A percentile compares a stretch with the other conserved stretches of the same genome.
Conservation (phyloP, 37 sponge, comb jelly and placozoan species). For the Ephydatia muelleri region DNA sequence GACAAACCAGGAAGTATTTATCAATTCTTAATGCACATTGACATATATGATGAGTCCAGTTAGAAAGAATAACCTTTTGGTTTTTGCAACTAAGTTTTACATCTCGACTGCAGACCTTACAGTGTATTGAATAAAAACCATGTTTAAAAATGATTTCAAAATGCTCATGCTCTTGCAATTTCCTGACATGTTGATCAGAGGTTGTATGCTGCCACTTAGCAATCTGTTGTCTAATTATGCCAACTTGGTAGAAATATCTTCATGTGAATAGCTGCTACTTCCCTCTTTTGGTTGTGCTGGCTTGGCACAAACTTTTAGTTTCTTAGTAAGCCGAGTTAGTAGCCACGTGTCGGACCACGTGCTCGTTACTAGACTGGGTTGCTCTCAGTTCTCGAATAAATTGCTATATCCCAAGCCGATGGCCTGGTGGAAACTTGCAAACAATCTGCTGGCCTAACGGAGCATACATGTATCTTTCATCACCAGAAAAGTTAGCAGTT, state of each 20-base stretch:
- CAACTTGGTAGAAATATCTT: no score
- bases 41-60: no score
- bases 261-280: no score
- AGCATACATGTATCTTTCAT: neutral
- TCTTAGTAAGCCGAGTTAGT: neutral
- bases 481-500: neutral
- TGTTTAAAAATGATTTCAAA: neutral
- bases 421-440: constrained; percentile 4
- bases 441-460: constrained; percentile 4
- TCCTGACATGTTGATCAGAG: neutral
- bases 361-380: neutral
- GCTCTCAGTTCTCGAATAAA: neutral
- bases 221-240: neutral
- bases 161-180: neutral
- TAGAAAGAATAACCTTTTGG: no score
- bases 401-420: neutral
- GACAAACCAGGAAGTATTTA: no score
- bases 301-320: neutral
- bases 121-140: neutral
- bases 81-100: no score
- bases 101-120: neutral
- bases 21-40: no score
- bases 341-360: no score
- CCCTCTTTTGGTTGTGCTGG: neutral
- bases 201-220: neutral